Percentiles rank a stretch among this genome's conserved stretches.
Conservation (phyloP, 1,140 invertebrate genomes). For the Lutraria rhynchaena region DNA sequence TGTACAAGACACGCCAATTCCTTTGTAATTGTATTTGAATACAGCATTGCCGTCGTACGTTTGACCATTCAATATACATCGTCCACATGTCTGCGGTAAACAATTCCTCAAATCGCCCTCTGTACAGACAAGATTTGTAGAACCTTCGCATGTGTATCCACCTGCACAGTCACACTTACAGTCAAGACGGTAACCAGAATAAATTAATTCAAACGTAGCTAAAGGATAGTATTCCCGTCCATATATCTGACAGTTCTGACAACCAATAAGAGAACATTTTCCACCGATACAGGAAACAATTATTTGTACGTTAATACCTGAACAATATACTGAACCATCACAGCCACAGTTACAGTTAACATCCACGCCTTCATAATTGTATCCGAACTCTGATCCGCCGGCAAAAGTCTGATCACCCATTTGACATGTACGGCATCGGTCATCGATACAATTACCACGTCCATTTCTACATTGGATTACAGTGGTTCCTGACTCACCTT, state of each 20-base stretch:
- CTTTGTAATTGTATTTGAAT: constrained; percentile 49
- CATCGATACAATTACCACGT: constrained; percentile 31
- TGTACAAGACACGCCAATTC: constrained; percentile 44
- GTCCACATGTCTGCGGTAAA: background rate
- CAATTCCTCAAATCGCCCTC: background rate
- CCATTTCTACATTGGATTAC: constrained; percentile 36
- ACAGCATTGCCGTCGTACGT: background rate
- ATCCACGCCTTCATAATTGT: constrained; percentile 17
- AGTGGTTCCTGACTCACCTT: background rate
- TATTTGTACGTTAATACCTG: constrained; percentile 6
- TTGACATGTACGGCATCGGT: constrained; percentile 9
- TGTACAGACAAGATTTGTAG: background rate
- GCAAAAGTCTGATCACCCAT: constrained; percentile 15
- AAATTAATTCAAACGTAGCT: constrained; percentile 35
- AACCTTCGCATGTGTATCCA: constrained; percentile 34
- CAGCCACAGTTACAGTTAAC: constrained; percentile 48
- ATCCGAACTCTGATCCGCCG: background rate
- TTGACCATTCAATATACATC: constrained; percentile 30
- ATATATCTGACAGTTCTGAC: constrained; percentile 48
- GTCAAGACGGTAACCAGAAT: constrained; percentile 9
- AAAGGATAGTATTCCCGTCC: constrained; percentile 31
- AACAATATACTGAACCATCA: constrained; percentile 40
- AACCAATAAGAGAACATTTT: constrained; percentile 23
- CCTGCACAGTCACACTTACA: constrained; percentile 44
- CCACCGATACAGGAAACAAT: constrained; percentile 43